Evolutionary conservation across 2,888 invertebrate genomes (phyloP).

Genomic region (Orthonevra nobilis): DNA sequence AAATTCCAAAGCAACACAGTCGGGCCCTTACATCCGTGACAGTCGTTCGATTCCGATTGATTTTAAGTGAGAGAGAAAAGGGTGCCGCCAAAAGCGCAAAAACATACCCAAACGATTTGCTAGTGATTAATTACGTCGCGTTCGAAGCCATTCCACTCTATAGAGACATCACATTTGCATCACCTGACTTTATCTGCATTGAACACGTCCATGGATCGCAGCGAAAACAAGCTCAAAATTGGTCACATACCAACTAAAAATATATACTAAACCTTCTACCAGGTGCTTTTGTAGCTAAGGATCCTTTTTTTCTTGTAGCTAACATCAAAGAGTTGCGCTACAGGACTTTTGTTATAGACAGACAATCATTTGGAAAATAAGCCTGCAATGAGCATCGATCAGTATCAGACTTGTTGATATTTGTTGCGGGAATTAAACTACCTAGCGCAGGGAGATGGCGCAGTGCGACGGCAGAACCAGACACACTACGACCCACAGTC

Average conservation of each 20-base stretch:
- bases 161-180: constrained; percentile 48
- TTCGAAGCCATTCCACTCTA: constrained; percentile 20
- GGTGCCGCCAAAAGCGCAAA: constrained; percentile 34
- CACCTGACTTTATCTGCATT: constrained; percentile 36
- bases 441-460: too few relatives aligned
- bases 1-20: constrained; percentile 22
- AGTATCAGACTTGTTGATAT: constrained; percentile 28
- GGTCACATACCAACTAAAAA: constrained; percentile 20
- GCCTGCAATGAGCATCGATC: constrained; percentile 45
- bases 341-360: constrained; percentile 7
- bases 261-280: too few relatives aligned
- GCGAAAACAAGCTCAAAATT: neutral
- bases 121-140: constrained; percentile 54
- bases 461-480: neutral
- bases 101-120: constrained; percentile 31
- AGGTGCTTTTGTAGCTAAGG: too few relatives aligned
- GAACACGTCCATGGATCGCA: constrained; percentile 23
- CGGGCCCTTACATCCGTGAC: constrained; percentile 21
- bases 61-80: constrained; percentile 32
- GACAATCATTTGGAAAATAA: constrained; percentile 30
- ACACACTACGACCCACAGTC: constrained; percentile 13
- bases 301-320: too few relatives aligned
- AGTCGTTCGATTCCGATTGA: constrained; percentile 62
- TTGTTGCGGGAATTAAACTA: constrained; percentile 22
- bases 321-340: constrained; percentile 34